Base-by-base conservation (phyloP, 2,888 invertebrate species). In the Apodemia zela region DNA sequence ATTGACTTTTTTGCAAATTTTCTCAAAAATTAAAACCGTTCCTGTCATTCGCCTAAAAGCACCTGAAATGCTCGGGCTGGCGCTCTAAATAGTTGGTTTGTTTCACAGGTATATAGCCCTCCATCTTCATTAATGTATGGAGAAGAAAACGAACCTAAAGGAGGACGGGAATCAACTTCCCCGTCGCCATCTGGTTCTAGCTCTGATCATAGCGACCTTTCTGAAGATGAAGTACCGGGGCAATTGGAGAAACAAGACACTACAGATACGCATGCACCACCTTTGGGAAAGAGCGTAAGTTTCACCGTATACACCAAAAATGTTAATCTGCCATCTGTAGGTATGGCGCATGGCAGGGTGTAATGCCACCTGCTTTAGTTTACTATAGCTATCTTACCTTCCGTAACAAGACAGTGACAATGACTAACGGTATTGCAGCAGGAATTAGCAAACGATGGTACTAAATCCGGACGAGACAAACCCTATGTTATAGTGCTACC, bases 91-190 rank as follows among this genome's bases (percentile, higher is more conserved):
- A 6, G 2, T 45, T 7, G 1, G n/a, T n/a, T n/a, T n/a, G 7
- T 35, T 35, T 25, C 18, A 3, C 85, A 94, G 80, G 96, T 99
- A 13, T 99, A 98, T 89, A 95, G 96, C 78, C 99, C 99, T 1
- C 99, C 99, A 0, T 96, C 96, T 59, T 94, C 95, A 8, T 92
- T 99, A 35, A 97, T 97, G 85, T 96, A 97, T 75, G 98, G 98
- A 68, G 97, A 97, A 0, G 96, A 95, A 57, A 94, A 93, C 2
- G 92, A 91, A 11, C 72, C 63, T 1, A 73, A 68, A 49, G 72
- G 67, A 42, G 92, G 80, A 0, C 76, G 75, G 76, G 94, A 76
- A 47, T 94, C 95, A 0, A 94, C 95, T 42, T 96, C 96, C 0
- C 95, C 96, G 0, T 94, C 95, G 5, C 95, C 96, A 0, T 95